Evolutionary conservation across 2,113 vertebrate species (phyloP).

Genomic region (Rhodinocichla rosea): DNA sequence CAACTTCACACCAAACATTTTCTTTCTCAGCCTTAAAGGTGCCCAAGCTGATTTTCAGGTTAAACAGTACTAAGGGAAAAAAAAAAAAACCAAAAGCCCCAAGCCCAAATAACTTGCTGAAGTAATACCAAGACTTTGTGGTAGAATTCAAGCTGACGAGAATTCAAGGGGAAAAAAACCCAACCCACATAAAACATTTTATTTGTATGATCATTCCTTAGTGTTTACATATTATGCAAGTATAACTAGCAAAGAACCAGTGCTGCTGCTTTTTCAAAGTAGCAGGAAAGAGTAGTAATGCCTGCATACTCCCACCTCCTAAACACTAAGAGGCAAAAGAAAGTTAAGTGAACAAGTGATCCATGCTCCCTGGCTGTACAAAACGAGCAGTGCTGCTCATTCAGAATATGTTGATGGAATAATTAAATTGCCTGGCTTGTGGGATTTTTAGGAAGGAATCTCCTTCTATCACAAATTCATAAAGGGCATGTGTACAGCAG

Average conservation of each 20-base stretch:
- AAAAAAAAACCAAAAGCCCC: not conserved
- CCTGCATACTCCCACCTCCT: not conserved
- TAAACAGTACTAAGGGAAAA: not conserved
- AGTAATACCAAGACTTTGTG: not conserved
- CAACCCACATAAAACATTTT: not conserved
- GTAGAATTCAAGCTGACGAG: not conserved
- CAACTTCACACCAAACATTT: not conserved
- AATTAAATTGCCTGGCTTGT: not conserved
- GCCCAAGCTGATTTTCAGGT: not conserved
- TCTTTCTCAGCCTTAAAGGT: not conserved
- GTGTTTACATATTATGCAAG: not conserved
- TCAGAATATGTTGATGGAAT: not conserved
- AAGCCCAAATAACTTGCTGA: not conserved
- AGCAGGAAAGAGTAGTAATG: not conserved
- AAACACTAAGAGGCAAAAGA: not conserved
- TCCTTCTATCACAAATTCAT: not conserved
- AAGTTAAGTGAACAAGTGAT: not conserved
- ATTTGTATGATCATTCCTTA: not conserved
- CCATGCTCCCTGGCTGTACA: not conserved
- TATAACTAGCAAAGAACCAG: not conserved
- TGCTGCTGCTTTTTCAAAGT: not conserved
- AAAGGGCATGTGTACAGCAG: not conserved
- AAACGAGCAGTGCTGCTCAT: accelerated
- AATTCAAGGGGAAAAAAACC: not conserved
- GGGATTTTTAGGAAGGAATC: not conserved